Conservation (phyloP, 2,113 vertebrate species). For the Petaurus breviceps region DNA sequence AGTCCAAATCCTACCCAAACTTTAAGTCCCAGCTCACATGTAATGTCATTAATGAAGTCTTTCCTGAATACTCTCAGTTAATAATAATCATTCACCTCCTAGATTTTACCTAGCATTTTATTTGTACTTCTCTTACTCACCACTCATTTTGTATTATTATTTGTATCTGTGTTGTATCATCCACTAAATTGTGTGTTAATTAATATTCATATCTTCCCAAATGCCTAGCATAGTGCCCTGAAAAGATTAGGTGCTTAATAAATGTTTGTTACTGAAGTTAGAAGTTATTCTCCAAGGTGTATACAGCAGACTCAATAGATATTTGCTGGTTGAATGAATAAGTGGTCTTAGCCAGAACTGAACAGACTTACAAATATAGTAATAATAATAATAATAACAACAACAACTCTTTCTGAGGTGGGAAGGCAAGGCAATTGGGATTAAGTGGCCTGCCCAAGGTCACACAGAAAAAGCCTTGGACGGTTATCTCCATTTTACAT, state of each 20-base stretch:
- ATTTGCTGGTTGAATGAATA: not conserved
- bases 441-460: too few species aligned
- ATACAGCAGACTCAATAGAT: too few species aligned
- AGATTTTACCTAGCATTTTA: not conserved
- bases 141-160: not conserved
- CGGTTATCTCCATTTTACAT: too few species aligned
- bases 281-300: not conserved
- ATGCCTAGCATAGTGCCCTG: not conserved
- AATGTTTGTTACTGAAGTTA: not conserved
- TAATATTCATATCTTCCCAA: not conserved
- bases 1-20: not conserved
- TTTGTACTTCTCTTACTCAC: not conserved
- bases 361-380: not conserved
- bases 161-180: not conserved
- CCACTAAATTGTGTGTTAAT: not conserved
- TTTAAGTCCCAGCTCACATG: not conserved
- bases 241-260: not conserved
- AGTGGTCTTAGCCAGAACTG: not conserved
- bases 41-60: not conserved
- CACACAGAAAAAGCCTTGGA: too few species aligned
- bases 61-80: not conserved
- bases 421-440: too few species aligned
- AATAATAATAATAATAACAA: not conserved
- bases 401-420: too few species aligned
- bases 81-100: not conserved